A percentile compares a stretch with the other conserved stretches of the same genome.
Evolutionary conservation across 2,797 vertebrate species (phyloP).

Genomic region (Australoheros facetus): DNA sequence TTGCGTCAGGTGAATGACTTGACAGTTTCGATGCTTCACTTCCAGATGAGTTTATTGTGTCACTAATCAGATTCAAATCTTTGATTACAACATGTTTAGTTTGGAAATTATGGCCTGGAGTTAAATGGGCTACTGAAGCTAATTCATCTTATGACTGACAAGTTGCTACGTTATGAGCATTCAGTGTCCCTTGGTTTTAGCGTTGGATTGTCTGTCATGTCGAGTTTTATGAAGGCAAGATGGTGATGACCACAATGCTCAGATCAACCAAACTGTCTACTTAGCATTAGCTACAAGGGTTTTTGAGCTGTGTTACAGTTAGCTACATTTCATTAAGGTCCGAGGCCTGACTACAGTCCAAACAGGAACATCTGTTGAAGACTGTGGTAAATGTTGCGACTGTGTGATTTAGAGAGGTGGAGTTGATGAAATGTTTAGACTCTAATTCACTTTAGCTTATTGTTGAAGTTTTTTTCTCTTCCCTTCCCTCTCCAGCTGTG

Average conservation of each 20-base stretch:
- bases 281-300: too few species aligned
- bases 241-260: background rate
- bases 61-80: fast-evolving
- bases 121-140: background rate
- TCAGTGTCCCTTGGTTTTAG: background rate
- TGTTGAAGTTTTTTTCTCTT: background rate
- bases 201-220: background rate
- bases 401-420: background rate
- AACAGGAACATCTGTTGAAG: background rate
- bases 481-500: constrained; percentile 18
- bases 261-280: fast-evolving
- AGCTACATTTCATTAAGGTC: too few species aligned
- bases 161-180: fast-evolving
- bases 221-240: background rate
- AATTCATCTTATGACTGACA: background rate
- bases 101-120: background rate
- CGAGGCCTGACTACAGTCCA: too few species aligned
- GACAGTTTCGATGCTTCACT: too few species aligned
- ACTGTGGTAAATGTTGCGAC: background rate
- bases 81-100: background rate
- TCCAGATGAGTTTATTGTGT: background rate
- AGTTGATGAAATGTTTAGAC: fast-evolving
- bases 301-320: too few species aligned
- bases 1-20: too few species aligned
- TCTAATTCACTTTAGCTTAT: background rate